Conservation (phyloP, 2,113 vertebrate species). For the Peromyscus californicus region DNA sequence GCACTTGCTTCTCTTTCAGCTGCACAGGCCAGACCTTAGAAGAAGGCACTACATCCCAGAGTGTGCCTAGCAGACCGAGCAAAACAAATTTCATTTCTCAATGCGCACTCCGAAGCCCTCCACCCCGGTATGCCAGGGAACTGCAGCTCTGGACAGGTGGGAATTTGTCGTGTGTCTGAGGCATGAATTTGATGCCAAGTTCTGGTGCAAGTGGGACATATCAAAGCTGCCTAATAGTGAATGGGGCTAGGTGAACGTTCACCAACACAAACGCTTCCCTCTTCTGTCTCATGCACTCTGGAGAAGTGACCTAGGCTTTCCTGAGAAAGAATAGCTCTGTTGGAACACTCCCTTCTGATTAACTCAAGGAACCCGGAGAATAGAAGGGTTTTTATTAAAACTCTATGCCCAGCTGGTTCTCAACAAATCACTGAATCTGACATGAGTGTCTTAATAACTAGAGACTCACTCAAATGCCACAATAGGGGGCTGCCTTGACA, state of each 20-base stretch:
- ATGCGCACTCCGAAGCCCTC: background rate
- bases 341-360: background rate
- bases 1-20: background rate
- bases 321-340: background rate
- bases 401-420: background rate
- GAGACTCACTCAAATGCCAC: background rate
- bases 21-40: rapidly evolving
- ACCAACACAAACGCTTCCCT: rapidly evolving
- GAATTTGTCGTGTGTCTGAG: background rate
- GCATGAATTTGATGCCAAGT: rapidly evolving
- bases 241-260: background rate
- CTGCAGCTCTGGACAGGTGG: background rate
- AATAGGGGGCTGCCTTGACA: constrained; percentile 9
- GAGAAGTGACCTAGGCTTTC: background rate
- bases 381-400: constrained; percentile 57
- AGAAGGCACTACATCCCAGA: background rate
- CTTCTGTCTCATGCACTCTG: background rate
- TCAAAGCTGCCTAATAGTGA: background rate
- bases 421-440: constrained; percentile 15
- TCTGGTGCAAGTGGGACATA: background rate
- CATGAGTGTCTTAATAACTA: background rate
- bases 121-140: background rate
- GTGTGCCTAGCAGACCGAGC: rapidly evolving
- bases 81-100: background rate
- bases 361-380: background rate